Conservation (phyloP, 2,888 invertebrate genomes). For the Miltochrista miniata region DNA sequence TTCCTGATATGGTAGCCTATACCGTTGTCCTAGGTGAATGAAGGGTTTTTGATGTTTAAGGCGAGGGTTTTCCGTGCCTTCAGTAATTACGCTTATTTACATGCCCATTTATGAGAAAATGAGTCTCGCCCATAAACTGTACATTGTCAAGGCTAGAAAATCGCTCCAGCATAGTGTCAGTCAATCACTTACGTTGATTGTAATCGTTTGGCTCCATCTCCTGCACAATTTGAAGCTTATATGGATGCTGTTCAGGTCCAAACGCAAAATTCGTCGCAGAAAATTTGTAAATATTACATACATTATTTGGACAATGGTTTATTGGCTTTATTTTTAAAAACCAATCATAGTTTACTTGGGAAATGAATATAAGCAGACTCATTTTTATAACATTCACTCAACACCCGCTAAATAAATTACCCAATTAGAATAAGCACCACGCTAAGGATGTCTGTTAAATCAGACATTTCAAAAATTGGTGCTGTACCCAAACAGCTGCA, state of each 20-base stretch:
- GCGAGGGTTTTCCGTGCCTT: conserved; percentile 19
- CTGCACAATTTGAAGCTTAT: conserved; percentile 4
- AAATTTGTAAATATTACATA: too few species aligned
- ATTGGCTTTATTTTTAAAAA: too few species aligned
- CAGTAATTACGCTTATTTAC: conserved; percentile 8
- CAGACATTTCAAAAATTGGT: too few species aligned
- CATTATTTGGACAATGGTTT: too few species aligned
- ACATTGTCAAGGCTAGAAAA: background rate
- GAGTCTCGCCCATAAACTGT: background rate
- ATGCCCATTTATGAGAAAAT: too few species aligned
- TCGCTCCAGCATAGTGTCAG: conserved; percentile 15
- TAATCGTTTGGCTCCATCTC: conserved; percentile 13
- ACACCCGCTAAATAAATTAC: too few species aligned
- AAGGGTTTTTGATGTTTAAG: background rate
- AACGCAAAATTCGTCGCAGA: conserved; percentile 1
- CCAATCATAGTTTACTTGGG: too few species aligned
- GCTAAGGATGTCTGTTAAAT: too few species aligned
- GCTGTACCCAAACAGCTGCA: too few species aligned
- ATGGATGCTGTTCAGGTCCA: conserved; percentile 14
- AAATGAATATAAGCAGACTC: too few species aligned
- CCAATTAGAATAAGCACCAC: too few species aligned
- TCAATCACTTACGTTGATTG: conserved; percentile 16
- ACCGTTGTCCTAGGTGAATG: conserved; percentile 7
- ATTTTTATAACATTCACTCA: too few species aligned
- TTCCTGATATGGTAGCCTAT: background rate